phyloP scores from a whole-genome alignment of 2,888 invertebrate species.

The Rotaria sp. region DNA sequence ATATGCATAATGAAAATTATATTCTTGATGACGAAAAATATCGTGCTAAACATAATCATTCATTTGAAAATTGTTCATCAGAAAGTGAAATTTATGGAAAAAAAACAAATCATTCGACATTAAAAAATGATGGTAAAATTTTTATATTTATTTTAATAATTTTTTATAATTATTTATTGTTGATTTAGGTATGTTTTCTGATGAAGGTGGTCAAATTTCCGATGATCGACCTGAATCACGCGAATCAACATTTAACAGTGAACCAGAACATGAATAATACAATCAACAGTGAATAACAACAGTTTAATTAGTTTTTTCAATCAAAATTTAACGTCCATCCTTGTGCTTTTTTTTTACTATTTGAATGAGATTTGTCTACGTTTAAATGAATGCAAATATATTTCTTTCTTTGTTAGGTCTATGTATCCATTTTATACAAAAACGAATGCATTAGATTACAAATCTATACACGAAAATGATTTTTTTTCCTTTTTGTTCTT shows the following conservation, averaged over 20 bases:
- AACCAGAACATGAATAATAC: neutral
- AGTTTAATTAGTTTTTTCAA: too few species aligned
- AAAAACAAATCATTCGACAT: neutral
- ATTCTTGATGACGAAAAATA: constrained; percentile 1
- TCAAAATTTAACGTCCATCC: neutral
- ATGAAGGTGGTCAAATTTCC: constrained; percentile 21
- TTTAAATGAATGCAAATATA: neutral
- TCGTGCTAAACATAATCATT: constrained; percentile 19
- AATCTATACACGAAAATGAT: too few species aligned
- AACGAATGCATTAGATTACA: too few species aligned
- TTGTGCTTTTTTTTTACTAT: neutral
- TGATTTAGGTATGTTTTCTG: neutral
- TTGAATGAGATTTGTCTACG: neutral
- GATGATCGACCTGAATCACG: constrained; percentile 22
- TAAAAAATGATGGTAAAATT: constrained; percentile 8
- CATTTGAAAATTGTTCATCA: neutral
- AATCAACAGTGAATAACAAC: too few species aligned
- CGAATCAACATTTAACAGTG: neutral
- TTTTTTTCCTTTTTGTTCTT: neutral
- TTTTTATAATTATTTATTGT: neutral
- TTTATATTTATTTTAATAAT: too few species aligned
- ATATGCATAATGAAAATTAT: neutral
- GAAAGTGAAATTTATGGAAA: neutral
- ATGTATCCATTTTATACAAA: neutral
- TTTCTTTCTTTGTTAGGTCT: too few species aligned